Conservation (phyloP, 2,113 vertebrate genomes). For the Pampusana beccarii region DNA sequence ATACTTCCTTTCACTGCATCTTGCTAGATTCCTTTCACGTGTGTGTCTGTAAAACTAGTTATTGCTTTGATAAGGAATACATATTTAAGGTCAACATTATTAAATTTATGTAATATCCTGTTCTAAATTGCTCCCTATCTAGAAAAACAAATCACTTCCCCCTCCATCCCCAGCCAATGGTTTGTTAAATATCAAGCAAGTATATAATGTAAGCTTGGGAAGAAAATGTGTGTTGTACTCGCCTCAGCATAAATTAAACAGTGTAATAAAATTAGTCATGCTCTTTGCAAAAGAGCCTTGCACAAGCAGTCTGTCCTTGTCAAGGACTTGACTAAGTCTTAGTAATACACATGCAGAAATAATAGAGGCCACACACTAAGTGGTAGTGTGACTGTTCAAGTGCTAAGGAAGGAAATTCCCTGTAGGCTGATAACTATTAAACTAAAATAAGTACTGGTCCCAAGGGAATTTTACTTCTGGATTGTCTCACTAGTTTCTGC, state of each 20-base stretch:
- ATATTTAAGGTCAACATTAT: not conserved
- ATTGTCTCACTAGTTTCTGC: not conserved
- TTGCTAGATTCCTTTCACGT: not conserved
- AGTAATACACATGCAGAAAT: not conserved
- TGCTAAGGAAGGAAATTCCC: slow-evolving; percentile 1
- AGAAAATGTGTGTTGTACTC: not conserved
- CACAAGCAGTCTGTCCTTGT: not conserved
- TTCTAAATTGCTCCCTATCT: not conserved
- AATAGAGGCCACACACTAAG: not conserved
- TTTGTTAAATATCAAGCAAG: not conserved
- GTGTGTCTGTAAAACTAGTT: not conserved
- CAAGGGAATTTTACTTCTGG: not conserved
- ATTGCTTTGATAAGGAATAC: not conserved
- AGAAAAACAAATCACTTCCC: not conserved
- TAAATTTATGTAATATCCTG: not conserved
- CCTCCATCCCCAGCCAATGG: not conserved
- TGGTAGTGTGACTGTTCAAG: not conserved
- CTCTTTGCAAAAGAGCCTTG: not conserved
- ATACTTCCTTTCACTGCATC: not conserved
- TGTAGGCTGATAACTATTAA: not conserved
- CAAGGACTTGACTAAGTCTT: not conserved
- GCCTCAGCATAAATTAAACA: not conserved
- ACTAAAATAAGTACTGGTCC: not conserved
- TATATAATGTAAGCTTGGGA: not conserved
- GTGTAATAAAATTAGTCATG: not conserved